These are phyloP conservation scores for Colinus virginianus DNA, from an alignment of 2,113 vertebrate genomes.

Conservation along the genomic window DNA sequence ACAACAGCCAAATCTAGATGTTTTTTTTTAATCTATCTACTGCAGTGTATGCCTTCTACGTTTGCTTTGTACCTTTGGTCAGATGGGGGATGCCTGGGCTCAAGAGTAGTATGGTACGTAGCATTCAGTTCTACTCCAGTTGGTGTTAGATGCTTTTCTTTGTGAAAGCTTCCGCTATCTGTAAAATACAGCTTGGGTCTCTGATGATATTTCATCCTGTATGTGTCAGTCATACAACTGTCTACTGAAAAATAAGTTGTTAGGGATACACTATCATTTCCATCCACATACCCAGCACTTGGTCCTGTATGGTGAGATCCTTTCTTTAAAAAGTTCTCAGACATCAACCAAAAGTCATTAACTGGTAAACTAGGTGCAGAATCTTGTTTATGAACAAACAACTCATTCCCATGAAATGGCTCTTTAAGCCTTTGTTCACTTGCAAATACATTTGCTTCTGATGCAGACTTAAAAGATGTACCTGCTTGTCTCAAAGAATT, in stretches of 20 bases:
- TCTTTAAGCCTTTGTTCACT: slow-evolving; percentile 48
- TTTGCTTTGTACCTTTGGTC: slow-evolving; percentile 76
- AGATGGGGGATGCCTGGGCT: slow-evolving; percentile 47
- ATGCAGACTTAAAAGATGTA: slow-evolving; percentile 13
- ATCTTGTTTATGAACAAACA: background rate
- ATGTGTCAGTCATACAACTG: slow-evolving; percentile 96
- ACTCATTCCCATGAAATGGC: slow-evolving; percentile 50
- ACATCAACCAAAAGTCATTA: slow-evolving; percentile 48
- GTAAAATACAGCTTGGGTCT: slow-evolving; percentile 81
- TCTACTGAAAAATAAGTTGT: slow-evolving; percentile 97
- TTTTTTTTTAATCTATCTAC: slow-evolving; percentile 10
- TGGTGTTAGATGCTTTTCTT: slow-evolving; percentile 77
- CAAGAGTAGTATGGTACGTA: slow-evolving; percentile 62
- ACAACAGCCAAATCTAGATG: background rate
- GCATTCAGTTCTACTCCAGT: slow-evolving; percentile 76
- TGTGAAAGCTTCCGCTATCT: slow-evolving; percentile 69
- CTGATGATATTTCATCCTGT: slow-evolving; percentile 93
- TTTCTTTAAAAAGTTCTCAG: slow-evolving; percentile 31
- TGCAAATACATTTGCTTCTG: background rate
- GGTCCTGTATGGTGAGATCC: slow-evolving; percentile 21
- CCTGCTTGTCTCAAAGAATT: background rate
- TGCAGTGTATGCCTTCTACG: slow-evolving; percentile 77
- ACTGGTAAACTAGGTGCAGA: slow-evolving; percentile 13
- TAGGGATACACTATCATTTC: slow-evolving; percentile 76
- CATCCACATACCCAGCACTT: background rate